Evolutionary conservation across 2,113 vertebrate species (phyloP).

Genomic region (Saccopteryx leptura): DNA sequence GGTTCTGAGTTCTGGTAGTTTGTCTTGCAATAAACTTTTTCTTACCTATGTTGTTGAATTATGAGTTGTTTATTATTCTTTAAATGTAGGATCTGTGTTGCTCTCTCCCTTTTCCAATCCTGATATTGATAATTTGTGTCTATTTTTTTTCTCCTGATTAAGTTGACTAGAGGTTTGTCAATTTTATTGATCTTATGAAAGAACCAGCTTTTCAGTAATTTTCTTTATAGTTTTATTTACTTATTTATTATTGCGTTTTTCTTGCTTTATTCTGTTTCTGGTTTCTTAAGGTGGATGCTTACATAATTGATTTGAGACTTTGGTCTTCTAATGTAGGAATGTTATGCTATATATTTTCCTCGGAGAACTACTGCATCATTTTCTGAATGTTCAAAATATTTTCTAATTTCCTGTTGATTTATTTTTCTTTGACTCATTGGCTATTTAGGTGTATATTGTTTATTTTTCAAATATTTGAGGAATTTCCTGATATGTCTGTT

Average conservation of each 20-base stretch:
- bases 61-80: not conserved
- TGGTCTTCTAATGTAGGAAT: not conserved
- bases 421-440: not conserved
- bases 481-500: not conserved
- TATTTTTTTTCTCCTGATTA: not conserved
- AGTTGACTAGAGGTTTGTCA: not conserved
- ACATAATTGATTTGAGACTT: not conserved
- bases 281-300: conserved; percentile 10
- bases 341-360: conserved; percentile 8
- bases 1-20: conserved; percentile 20
- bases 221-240: not conserved
- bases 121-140: not conserved
- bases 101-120: not conserved
- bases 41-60: not conserved
- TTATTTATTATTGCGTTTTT: not conserved
- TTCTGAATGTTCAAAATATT: not conserved
- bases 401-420: not conserved
- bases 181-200: conserved; percentile 41
- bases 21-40: conserved; percentile 25
- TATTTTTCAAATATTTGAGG: not conserved
- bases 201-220: not conserved
- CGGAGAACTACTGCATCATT: not conserved
- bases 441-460: not conserved
- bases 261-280: not conserved
- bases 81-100: not conserved